Conservation (phyloP, 2,797 vertebrate genomes). For the Moxostoma hubbsi region DNA sequence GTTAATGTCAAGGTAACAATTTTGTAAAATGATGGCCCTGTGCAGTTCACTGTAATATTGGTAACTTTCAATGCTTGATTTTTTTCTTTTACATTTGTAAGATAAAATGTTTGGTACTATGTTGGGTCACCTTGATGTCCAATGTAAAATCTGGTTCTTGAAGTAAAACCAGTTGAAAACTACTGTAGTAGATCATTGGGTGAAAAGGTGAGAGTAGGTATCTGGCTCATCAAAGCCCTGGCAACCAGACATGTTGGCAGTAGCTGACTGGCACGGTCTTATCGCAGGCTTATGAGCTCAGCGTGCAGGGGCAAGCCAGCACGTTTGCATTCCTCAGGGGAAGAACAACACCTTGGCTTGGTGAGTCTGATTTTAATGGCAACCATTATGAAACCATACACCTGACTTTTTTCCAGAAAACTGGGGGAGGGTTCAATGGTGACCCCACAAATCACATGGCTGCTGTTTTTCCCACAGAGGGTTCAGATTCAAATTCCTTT, state of each 20-base stretch:
- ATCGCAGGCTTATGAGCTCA: conserved; percentile 63
- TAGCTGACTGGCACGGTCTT: conserved; percentile 62
- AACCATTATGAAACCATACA: conserved; percentile 53
- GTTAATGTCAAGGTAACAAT: too few relatives aligned
- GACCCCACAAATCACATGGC: conserved; percentile 44
- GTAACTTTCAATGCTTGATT: too few relatives aligned
- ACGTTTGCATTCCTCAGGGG: conserved; percentile 56
- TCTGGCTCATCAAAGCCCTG: conserved; percentile 64
- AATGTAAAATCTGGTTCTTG: too few relatives aligned
- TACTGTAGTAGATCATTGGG: conserved; percentile 33
- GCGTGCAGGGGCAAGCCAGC: conserved; percentile 62
- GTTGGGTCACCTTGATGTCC: too few relatives aligned
- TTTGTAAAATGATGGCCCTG: too few relatives aligned
- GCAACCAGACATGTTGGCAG: conserved; percentile 62
- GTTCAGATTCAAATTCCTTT: conserved; percentile 29
- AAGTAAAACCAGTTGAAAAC: too few relatives aligned
- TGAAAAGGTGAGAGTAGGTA: conserved; percentile 57
- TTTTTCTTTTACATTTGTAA: too few relatives aligned
- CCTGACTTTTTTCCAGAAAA: conserved; percentile 51
- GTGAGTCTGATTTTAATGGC: conserved; percentile 54
- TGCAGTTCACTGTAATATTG: too few relatives aligned
- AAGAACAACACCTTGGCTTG: conserved; percentile 48
- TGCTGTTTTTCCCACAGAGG: conserved; percentile 28
- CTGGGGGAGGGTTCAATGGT: conserved; percentile 32
- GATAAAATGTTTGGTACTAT: too few relatives aligned